Percentiles rank a stretch among this genome's conserved stretches.
Evolutionary conservation across 2,888 invertebrate species (phyloP).

Genomic region (Candidula unifasciata): DNA sequence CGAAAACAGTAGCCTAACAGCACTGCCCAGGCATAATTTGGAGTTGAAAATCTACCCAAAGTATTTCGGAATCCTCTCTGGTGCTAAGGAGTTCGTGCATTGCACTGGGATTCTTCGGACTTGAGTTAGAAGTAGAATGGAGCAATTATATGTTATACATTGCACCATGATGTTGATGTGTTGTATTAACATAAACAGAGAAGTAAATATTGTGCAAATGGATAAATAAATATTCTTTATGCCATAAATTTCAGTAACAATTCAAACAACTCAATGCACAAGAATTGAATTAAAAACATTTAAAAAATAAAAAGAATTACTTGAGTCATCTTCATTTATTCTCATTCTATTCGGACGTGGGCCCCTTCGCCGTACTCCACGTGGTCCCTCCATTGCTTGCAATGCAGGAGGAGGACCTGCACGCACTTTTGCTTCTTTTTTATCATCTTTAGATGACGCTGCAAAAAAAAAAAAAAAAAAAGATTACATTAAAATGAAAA

Average conservation of each 20-base stretch:
- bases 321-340: conserved; percentile 61
- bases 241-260: neutral
- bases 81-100: no score
- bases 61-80: no score
- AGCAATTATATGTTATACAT: no score
- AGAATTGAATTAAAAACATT: neutral
- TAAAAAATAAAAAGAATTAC: conserved; percentile 48
- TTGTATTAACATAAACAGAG: neutral
- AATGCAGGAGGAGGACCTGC: conserved; percentile 3
- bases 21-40: no score
- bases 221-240: neutral
- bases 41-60: no score
- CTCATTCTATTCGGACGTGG: conserved; percentile 60
- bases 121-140: no score
- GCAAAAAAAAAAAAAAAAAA: neutral
- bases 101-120: no score
- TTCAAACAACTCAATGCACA: neutral
- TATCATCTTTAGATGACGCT: conserved; percentile 34
- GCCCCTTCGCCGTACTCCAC: conserved; percentile 54
- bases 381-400: conserved; percentile 51
- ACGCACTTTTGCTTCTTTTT: neutral
- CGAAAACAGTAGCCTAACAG: no score
- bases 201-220: neutral
- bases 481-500: no score
- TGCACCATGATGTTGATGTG: no score